Percentiles rank a stretch among this genome's conserved stretches.
Evolutionary conservation across 2,888 invertebrate genomes (phyloP).

Genomic region (Leptinotarsa tumamoca): DNA sequence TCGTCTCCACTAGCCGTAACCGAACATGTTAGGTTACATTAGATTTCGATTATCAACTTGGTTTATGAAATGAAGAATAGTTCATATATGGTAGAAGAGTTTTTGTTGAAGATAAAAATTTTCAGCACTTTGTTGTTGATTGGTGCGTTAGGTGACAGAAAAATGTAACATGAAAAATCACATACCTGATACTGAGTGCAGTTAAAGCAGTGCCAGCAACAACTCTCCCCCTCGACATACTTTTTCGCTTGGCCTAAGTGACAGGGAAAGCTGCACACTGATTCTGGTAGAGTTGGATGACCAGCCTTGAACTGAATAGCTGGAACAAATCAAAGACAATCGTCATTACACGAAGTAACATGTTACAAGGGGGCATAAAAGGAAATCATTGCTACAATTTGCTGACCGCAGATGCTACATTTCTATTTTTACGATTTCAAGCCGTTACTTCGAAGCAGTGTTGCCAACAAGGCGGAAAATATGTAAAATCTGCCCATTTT

Average conservation of each 20-base stretch:
- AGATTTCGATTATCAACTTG: no score
- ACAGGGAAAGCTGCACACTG: constrained; percentile 92
- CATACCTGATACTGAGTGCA: constrained; percentile 87
- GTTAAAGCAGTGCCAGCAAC: constrained; percentile 95
- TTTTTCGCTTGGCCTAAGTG: constrained; percentile 90
- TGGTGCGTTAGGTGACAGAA: no score
- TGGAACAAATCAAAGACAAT: constrained; percentile 60
- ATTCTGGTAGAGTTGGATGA: constrained; percentile 84
- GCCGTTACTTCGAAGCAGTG: neutral
- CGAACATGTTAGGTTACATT: no score
- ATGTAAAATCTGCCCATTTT: no score
- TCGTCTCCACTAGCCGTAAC: no score
- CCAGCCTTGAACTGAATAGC: constrained; percentile 88
- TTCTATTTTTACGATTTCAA: neutral
- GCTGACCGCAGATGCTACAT: neutral
- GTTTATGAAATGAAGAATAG: no score
- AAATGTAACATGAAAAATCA: constrained; percentile 6
- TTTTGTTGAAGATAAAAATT: no score
- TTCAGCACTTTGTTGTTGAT: no score
- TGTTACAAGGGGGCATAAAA: no score
- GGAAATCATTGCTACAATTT: neutral
- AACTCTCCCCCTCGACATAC: constrained; percentile 92
- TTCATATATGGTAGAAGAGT: no score
- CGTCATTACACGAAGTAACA: no score
- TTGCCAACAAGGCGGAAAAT: no score